Evolutionary conservation across 2,888 invertebrate species (phyloP).

Genomic region (Agonopterix alstromeriana): DNA sequence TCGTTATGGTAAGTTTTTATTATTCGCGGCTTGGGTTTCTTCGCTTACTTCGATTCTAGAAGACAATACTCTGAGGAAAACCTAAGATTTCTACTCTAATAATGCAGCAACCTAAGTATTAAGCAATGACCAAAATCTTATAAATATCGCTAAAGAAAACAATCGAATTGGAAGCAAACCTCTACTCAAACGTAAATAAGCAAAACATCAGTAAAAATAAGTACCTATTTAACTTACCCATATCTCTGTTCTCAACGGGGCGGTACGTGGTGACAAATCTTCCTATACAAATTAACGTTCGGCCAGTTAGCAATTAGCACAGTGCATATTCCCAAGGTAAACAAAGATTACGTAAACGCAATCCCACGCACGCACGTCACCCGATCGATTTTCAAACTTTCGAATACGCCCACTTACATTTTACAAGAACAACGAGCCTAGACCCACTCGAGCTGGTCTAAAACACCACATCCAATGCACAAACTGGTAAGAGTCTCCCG

Average conservation of each 20-base stretch:
- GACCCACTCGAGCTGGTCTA: conserved; percentile 42
- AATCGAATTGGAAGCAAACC: too few relatives aligned
- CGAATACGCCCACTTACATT: conserved; percentile 72
- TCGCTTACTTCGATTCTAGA: too few relatives aligned
- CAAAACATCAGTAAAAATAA: too few relatives aligned
- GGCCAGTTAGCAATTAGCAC: conserved; percentile 46
- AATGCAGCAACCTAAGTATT: too few relatives aligned
- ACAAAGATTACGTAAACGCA: conserved; percentile 76
- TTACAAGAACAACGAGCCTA: conserved; percentile 47
- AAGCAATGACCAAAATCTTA: too few relatives aligned
- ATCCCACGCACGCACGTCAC: conserved; percentile 75
- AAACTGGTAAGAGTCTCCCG: conserved; percentile 40
- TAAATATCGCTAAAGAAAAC: too few relatives aligned
- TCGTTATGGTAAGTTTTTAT: too few relatives aligned
- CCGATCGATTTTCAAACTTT: conserved; percentile 75
- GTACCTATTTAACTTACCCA: conserved; percentile 23
- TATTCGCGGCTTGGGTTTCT: too few relatives aligned
- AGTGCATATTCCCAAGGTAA: conserved; percentile 74
- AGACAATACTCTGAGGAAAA: too few relatives aligned
- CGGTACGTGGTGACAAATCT: not conserved
- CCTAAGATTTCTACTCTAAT: too few relatives aligned
- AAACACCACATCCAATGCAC: conserved; percentile 57
- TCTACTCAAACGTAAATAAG: too few relatives aligned
- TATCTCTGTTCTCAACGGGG: conserved; percentile 6
- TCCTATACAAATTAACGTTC: conserved; percentile 7